Evolutionary conservation across 2,113 vertebrate genomes (phyloP).

Genomic region (Microcebus ravelobensis): DNA sequence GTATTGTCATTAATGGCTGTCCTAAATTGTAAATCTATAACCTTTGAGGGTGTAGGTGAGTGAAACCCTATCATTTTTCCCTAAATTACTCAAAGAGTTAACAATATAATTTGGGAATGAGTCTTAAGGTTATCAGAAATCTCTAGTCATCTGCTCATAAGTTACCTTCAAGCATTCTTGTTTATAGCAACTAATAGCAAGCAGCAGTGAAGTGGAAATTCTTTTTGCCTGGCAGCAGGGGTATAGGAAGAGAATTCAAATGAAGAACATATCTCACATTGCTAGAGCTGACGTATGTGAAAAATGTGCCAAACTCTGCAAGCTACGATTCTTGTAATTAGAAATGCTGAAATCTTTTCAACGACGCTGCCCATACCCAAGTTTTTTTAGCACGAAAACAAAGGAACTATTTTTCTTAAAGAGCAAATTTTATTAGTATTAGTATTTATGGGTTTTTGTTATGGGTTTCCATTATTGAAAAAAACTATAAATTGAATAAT

Average conservation of each 20-base stretch:
- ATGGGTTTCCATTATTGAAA: slow-evolving; percentile 16
- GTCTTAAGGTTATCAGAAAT: slow-evolving; percentile 83
- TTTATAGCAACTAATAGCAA: slow-evolving; percentile 77
- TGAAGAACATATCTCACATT: slow-evolving; percentile 52
- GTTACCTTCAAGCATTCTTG: slow-evolving; percentile 71
- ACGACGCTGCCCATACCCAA: background rate
- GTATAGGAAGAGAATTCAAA: slow-evolving; percentile 60
- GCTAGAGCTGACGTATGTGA: slow-evolving; percentile 47
- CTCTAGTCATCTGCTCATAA: slow-evolving; percentile 69
- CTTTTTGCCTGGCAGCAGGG: slow-evolving; percentile 60
- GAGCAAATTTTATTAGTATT: slow-evolving; percentile 14
- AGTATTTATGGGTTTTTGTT: slow-evolving; percentile 52
- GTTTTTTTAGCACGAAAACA: background rate
- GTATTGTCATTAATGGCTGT: slow-evolving; percentile 73
- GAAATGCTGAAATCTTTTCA: slow-evolving; percentile 50
- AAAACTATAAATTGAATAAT: slow-evolving; percentile 34
- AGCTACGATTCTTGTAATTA: slow-evolving; percentile 50
- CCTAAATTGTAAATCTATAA: slow-evolving; percentile 73
- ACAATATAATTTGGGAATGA: slow-evolving; percentile 81
- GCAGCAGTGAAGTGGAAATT: slow-evolving; percentile 74
- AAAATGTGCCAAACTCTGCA: slow-evolving; percentile 28
- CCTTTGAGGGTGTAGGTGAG: slow-evolving; percentile 78
- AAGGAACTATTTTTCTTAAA: slow-evolving; percentile 42
- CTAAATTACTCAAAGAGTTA: slow-evolving; percentile 74
- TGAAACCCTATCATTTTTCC: slow-evolving; percentile 73